Evolutionary conservation across 2,888 invertebrate species (phyloP).

Genomic region (Phyllotreta striolata): DNA sequence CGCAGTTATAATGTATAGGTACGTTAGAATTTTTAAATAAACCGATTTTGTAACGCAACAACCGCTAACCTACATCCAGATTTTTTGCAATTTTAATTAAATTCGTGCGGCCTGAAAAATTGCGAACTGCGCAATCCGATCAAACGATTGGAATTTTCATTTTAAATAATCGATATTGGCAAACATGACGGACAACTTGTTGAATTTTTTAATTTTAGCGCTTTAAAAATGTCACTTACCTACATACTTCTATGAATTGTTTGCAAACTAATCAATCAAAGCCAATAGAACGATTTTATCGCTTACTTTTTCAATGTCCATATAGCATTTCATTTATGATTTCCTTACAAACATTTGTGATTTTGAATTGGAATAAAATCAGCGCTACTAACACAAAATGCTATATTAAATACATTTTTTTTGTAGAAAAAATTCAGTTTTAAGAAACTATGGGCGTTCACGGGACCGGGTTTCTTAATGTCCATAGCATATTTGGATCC

Average conservation of each 20-base stretch:
- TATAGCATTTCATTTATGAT: too few species aligned
- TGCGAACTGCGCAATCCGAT: not conserved
- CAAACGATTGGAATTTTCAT: not conserved
- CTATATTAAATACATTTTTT: conserved; percentile 16
- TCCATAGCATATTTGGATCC: conserved; percentile 92
- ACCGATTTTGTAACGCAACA: not conserved
- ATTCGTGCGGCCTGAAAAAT: conserved; percentile 10
- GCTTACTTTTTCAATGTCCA: too few species aligned
- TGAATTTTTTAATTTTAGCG: too few species aligned
- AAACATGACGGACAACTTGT: not conserved
- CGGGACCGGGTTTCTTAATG: conserved; percentile 92
- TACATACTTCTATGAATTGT: too few species aligned
- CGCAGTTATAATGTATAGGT: not conserved
- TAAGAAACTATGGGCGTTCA: conserved; percentile 88
- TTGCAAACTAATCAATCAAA: too few species aligned
- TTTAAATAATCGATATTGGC: not conserved
- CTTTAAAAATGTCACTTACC: too few species aligned
- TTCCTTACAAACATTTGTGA: too few species aligned
- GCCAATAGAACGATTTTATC: too few species aligned
- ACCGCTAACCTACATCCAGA: conserved; percentile 8
- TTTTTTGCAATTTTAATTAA: conserved; percentile 8
- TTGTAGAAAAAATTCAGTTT: conserved; percentile 76
- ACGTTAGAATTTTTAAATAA: not conserved
- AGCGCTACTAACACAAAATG: too few species aligned
- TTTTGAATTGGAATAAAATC: too few species aligned